phyloP scores from a whole-genome alignment of 1,140 invertebrate species.

The Dendrolimus kikuchii region DNA sequence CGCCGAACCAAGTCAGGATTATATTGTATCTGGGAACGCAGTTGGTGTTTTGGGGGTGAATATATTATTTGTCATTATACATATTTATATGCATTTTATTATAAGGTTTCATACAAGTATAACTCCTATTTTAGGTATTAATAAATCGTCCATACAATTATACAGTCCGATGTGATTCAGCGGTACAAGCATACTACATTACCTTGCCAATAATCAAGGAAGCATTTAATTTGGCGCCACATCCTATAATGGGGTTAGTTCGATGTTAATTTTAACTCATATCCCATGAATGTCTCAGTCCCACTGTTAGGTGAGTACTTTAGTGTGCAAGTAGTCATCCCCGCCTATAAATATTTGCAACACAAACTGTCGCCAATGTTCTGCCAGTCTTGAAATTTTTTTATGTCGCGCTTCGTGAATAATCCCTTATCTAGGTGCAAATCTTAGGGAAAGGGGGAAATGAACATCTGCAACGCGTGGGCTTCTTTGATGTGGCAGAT shows the following conservation, averaged over 20 bases:
- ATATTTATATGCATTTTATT: too few relatives aligned
- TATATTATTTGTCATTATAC: background rate
- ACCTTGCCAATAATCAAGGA: constrained; percentile 44
- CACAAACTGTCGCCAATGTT: too few relatives aligned
- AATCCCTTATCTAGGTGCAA: too few relatives aligned
- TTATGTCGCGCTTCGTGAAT: too few relatives aligned
- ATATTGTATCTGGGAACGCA: constrained; percentile 58
- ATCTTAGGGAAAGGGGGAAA: too few relatives aligned
- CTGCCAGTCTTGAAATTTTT: too few relatives aligned
- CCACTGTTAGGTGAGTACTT: background rate
- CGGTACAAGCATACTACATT: constrained; percentile 55
- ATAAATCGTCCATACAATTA: constrained; percentile 57
- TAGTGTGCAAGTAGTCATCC: background rate
- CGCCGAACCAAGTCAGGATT: constrained; percentile 49
- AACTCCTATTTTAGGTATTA: constrained; percentile 27
- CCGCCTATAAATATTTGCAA: too few relatives aligned
- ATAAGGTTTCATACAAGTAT: background rate
- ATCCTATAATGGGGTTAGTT: constrained; percentile 57
- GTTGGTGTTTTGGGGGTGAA: constrained; percentile 56
- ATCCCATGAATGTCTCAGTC: too few relatives aligned
- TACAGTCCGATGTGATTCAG: constrained; percentile 51
- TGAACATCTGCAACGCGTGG: too few relatives aligned
- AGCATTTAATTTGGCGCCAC: constrained; percentile 48
- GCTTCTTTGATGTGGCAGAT: too few relatives aligned
- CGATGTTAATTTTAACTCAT: background rate